Evolutionary conservation across 2,797 vertebrate species (phyloP).

Genomic region (Fistularia tabacaria): DNA sequence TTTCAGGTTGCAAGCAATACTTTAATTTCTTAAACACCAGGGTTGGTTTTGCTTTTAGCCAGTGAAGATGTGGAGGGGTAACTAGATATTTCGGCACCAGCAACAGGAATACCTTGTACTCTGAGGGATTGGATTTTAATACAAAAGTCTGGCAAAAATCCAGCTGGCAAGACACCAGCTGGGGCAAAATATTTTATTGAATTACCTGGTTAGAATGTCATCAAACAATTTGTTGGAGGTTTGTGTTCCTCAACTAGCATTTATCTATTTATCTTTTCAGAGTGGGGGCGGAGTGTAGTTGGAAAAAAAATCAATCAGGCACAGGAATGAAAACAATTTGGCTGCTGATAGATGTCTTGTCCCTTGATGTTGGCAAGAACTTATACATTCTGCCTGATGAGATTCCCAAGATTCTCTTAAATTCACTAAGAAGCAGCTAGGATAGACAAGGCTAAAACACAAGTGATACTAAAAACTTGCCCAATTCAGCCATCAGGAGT

Average conservation of each 20-base stretch:
- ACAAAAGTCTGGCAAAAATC: conserved; percentile 41
- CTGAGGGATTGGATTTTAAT: conserved; percentile 55
- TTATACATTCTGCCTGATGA: conserved; percentile 28
- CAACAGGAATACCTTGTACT: conserved; percentile 26
- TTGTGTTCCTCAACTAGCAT: conserved; percentile 48
- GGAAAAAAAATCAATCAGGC: conserved; percentile 42
- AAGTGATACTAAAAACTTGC: neutral
- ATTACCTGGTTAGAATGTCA: conserved; percentile 64
- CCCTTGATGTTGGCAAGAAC: conserved; percentile 39
- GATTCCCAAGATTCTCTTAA: conserved; percentile 28
- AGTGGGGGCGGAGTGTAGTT: conserved; percentile 20
- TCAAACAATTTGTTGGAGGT: conserved; percentile 52
- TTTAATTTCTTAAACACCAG: conserved; percentile 15
- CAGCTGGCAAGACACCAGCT: conserved; percentile 46
- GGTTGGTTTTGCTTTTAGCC: conserved; percentile 12
- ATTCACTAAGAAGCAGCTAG: conserved; percentile 26
- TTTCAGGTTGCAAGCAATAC: conserved; percentile 4
- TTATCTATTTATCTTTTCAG: conserved; percentile 54
- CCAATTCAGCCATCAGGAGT: too few species aligned
- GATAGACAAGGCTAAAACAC: conserved; percentile 4
- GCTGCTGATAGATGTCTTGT: conserved; percentile 59
- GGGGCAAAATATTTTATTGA: conserved; percentile 58
- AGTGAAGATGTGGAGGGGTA: conserved; percentile 15
- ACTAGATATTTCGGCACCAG: conserved; percentile 11
- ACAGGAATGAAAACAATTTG: conserved; percentile 42